Conservation (phyloP, 2,113 vertebrate genomes). For the Rattus norvegicus region DNA sequence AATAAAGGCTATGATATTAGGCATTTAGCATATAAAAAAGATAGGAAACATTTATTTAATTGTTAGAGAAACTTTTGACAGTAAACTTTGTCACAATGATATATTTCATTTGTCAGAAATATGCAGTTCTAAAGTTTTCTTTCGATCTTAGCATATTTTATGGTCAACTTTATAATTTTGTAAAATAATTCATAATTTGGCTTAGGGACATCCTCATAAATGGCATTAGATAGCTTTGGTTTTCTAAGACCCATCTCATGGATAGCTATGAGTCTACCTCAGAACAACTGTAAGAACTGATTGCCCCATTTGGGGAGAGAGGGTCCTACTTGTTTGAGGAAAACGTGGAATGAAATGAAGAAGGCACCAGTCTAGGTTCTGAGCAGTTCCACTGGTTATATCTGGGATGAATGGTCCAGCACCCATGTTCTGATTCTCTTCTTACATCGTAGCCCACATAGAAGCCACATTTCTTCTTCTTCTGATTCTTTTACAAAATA, state of each 20-base stretch:
- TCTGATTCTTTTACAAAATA: not conserved
- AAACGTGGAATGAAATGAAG: not conserved
- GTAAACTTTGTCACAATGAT: not conserved
- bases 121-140: not conserved
- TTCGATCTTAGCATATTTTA: not conserved
- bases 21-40: not conserved
- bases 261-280: not conserved
- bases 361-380: conserved; percentile 12
- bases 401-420: not conserved
- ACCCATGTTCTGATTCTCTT: not conserved
- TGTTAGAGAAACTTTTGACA: not conserved
- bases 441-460: not conserved
- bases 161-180: not conserved
- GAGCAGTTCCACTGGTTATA: not conserved
- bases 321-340: conserved; percentile 1
- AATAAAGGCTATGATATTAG: not conserved
- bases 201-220: not conserved
- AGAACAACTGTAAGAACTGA: not conserved
- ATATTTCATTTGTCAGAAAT: not conserved
- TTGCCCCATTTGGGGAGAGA: not conserved
- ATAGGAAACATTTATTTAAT: conserved; percentile 6
- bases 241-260: not conserved
- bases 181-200: conserved; percentile 1
- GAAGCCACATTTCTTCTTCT: not conserved
- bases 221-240: not conserved